These are phyloP conservation scores for Homalodisca vitripennis DNA, from an alignment of 1,140 invertebrate species.

Conservation along the genomic window DNA sequence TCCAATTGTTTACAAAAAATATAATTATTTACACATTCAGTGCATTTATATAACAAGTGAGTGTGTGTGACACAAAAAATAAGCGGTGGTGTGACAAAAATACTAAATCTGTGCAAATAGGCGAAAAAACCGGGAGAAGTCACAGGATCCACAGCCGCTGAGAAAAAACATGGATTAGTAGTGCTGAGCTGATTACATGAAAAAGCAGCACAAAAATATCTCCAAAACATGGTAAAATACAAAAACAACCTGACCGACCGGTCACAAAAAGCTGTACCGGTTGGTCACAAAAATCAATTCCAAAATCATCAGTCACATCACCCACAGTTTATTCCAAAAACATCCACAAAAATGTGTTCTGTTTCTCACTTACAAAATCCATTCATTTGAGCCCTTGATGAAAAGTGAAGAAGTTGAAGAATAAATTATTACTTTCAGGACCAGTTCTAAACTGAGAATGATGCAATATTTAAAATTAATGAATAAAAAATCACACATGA, in stretches of 20 bases:
- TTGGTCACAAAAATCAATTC: slow-evolving; percentile 30
- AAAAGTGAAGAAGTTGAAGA: background rate
- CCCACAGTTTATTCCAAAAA: slow-evolving; percentile 18
- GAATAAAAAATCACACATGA: no score
- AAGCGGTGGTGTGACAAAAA: slow-evolving; percentile 33
- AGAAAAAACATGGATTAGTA: slow-evolving; percentile 19
- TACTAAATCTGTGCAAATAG: slow-evolving; percentile 20
- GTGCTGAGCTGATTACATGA: background rate
- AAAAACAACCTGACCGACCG: background rate
- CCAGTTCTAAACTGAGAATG: no score
- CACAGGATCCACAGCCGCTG: slow-evolving; percentile 1
- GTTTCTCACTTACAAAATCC: slow-evolving; percentile 17
- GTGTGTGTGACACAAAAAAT: slow-evolving; percentile 35
- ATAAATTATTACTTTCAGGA: background rate
- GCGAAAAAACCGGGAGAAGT: slow-evolving; percentile 1
- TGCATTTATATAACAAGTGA: slow-evolving; percentile 15
- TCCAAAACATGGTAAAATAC: slow-evolving; percentile 6
- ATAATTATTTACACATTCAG: slow-evolving; percentile 31
- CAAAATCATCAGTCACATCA: slow-evolving; percentile 36
- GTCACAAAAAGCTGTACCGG: slow-evolving; percentile 18
- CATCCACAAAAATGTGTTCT: slow-evolving; percentile 9
- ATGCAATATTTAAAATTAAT: no score
- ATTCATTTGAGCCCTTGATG: background rate
- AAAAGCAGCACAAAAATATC: slow-evolving; percentile 24
- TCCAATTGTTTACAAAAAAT: slow-evolving; percentile 29